A percentile compares a stretch with the other conserved stretches of the same genome.
Evolutionary conservation across 2,888 invertebrate genomes (phyloP).

Genomic region (Allygus modestus): DNA sequence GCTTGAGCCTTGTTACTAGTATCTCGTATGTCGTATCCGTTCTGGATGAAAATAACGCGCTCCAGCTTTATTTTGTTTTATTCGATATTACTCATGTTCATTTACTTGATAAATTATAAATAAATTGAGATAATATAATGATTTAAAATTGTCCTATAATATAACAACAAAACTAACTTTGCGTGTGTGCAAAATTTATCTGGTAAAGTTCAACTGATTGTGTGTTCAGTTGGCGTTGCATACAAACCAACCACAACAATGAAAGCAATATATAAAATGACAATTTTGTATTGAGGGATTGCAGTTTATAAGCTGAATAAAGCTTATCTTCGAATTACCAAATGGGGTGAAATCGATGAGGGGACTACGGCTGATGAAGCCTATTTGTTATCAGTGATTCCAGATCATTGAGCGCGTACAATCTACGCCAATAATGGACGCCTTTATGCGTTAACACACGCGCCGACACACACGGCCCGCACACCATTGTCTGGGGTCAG

Average conservation of each 20-base stretch:
- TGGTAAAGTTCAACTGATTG: no score
- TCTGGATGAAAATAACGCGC: no score
- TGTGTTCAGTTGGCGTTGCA: background rate
- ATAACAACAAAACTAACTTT: no score
- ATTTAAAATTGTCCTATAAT: no score
- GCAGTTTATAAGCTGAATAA: conserved; percentile 18
- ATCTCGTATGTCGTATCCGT: no score
- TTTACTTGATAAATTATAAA: no score
- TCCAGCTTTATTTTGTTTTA: no score
- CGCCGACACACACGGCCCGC: background rate
- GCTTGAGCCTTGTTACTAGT: no score
- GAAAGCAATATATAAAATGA: background rate
- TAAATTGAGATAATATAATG: no score
- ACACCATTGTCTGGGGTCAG: background rate
- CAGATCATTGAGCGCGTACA: conserved; percentile 14
- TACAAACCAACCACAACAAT: background rate
- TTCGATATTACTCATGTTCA: no score
- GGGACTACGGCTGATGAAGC: conserved; percentile 33
- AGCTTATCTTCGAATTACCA: conserved; percentile 22
- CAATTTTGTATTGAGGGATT: background rate
- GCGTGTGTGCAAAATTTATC: no score
- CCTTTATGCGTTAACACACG: background rate
- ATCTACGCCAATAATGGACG: conserved; percentile 8
- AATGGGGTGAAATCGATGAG: conserved; percentile 24
- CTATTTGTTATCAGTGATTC: conserved; percentile 31